A percentile compares a stretch with the other conserved stretches of the same genome.
phyloP scores from a whole-genome alignment of 1,140 invertebrate genomes.

The Druon quercuslanigerum region DNA sequence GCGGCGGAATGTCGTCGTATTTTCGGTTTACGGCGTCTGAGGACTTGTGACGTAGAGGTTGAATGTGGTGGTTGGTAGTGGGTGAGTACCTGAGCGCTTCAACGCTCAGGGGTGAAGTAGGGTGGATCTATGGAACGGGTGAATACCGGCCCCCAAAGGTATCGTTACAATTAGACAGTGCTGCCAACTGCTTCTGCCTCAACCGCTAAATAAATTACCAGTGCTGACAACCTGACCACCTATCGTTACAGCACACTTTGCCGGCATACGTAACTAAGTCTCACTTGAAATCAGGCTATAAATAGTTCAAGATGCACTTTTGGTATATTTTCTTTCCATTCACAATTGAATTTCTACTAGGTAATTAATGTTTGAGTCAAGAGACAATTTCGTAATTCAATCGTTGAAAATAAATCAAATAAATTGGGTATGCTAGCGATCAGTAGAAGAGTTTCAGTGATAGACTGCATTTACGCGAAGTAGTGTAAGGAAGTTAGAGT shows the following conservation, averaged over 20 bases:
- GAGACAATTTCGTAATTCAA: background rate
- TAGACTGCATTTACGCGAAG: constrained; percentile 34
- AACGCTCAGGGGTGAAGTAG: constrained; percentile 51
- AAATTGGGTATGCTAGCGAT: too few species aligned
- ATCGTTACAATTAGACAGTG: constrained; percentile 73
- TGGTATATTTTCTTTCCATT: too few species aligned
- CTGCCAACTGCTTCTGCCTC: constrained; percentile 67
- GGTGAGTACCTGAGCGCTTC: constrained; percentile 60
- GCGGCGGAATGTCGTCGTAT: constrained; percentile 64
- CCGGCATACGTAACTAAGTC: constrained; percentile 40
- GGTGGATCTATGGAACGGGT: constrained; percentile 51
- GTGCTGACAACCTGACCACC: constrained; percentile 71
- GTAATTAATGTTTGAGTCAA: background rate
- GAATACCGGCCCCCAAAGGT: constrained; percentile 67
- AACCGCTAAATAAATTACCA: constrained; percentile 73
- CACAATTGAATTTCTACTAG: too few species aligned
- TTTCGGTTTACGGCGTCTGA: constrained; percentile 66
- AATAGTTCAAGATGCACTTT: background rate
- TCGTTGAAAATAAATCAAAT: too few species aligned
- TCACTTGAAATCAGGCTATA: background rate
- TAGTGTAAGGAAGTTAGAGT: constrained; percentile 41
- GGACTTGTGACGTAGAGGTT: constrained; percentile 42
- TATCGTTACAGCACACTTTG: constrained; percentile 57
- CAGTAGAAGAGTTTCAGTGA: background rate
- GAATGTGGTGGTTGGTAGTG: constrained; percentile 31